phyloP scores from a whole-genome alignment of 2,888 invertebrate species.

The Caradrina clavipalpis region DNA sequence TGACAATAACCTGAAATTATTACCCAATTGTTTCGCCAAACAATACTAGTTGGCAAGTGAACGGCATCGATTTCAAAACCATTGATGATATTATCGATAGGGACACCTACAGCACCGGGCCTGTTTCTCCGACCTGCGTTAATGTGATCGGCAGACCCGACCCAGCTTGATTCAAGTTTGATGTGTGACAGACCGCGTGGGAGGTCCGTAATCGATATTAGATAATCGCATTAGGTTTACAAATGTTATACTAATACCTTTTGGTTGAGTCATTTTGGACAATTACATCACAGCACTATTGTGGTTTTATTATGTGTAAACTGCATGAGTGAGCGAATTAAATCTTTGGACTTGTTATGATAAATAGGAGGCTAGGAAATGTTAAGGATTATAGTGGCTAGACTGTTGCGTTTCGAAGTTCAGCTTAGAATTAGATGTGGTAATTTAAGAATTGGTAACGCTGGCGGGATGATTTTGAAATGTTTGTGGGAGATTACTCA shows the following conservation, averaged over 20 bases:
- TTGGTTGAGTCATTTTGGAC: slow-evolving; percentile 78
- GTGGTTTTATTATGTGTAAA: slow-evolving; percentile 46
- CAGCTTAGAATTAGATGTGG: slow-evolving; percentile 7
- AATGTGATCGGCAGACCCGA: slow-evolving; percentile 59
- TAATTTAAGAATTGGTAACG: neutral
- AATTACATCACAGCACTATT: slow-evolving; percentile 69
- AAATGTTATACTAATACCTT: slow-evolving; percentile 79
- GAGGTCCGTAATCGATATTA: slow-evolving; percentile 85
- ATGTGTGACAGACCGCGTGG: slow-evolving; percentile 82
- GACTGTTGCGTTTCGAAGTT: slow-evolving; percentile 3
- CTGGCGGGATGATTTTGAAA: too few relatives aligned
- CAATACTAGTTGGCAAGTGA: slow-evolving; percentile 71
- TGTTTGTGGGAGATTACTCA: too few relatives aligned
- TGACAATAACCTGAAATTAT: slow-evolving; percentile 48
- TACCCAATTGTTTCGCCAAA: slow-evolving; percentile 67
- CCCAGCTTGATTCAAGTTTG: slow-evolving; percentile 63
- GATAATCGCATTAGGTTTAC: slow-evolving; percentile 85
- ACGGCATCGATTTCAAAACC: slow-evolving; percentile 70
- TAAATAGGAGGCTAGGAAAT: slow-evolving; percentile 45
- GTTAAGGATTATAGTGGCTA: slow-evolving; percentile 13
- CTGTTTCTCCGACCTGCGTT: slow-evolving; percentile 67
- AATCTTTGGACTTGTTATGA: slow-evolving; percentile 40
- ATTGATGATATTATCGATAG: slow-evolving; percentile 72
- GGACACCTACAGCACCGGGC: slow-evolving; percentile 72
- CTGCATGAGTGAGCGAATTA: slow-evolving; percentile 43